phyloP scores from a whole-genome alignment of 1,140 invertebrate species.

The Dreissena rostriformis region DNA sequence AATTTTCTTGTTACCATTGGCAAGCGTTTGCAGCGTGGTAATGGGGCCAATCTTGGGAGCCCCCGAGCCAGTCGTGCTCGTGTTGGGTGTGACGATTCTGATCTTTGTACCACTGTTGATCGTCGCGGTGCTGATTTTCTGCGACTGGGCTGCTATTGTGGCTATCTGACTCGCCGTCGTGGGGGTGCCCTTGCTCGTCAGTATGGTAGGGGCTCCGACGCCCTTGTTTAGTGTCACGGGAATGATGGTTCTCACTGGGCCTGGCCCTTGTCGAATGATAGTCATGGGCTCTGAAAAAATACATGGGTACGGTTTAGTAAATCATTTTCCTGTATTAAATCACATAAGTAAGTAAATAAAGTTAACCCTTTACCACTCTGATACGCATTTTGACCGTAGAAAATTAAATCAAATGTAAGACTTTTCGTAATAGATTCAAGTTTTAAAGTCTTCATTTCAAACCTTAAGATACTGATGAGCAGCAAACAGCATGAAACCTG shows the following conservation, averaged over 20 bases:
- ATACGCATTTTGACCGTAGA: no score
- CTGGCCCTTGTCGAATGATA: slow-evolving; percentile 48
- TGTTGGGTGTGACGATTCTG: slow-evolving; percentile 46
- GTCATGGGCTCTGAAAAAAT: slow-evolving; percentile 49
- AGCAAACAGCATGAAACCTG: no score
- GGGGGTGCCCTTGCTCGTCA: not conserved
- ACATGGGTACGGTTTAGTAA: not conserved
- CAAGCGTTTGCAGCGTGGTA: slow-evolving; percentile 38
- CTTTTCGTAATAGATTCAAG: no score
- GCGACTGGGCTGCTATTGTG: slow-evolving; percentile 39
- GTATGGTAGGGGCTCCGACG: not conserved
- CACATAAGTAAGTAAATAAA: no score
- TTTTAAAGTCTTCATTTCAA: no score
- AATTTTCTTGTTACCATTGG: slow-evolving; percentile 32
- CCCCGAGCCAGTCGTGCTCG: slow-evolving; percentile 13
- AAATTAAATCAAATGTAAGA: no score
- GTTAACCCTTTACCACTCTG: no score
- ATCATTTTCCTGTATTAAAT: no score
- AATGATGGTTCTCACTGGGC: slow-evolving; percentile 45
- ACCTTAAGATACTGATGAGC: no score
- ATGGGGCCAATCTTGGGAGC: slow-evolving; percentile 42
- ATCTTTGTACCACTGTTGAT: slow-evolving; percentile 23
- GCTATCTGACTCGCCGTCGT: slow-evolving; percentile 19
- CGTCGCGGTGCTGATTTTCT: slow-evolving; percentile 20
- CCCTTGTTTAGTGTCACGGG: slow-evolving; percentile 18